Evolutionary conservation across 2,797 vertebrate species (phyloP).

Genomic region (Cossypha heuglini): DNA sequence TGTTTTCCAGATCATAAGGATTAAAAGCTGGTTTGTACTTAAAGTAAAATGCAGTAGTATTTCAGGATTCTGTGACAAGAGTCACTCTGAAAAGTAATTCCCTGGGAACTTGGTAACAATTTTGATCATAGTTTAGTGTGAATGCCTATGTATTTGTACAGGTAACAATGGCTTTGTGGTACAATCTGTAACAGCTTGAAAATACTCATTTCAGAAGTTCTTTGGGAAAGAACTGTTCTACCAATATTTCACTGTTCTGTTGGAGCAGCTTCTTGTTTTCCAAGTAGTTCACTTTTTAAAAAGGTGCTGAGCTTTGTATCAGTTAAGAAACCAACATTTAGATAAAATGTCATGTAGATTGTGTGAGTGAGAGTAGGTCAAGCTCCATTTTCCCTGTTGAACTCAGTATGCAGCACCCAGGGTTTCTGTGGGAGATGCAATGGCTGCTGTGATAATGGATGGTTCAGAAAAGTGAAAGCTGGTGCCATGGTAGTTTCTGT

Average conservation of each 20-base stretch:
- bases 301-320: neutral
- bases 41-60: neutral
- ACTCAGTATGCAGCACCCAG: neutral
- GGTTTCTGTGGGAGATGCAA: neutral
- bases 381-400: neutral
- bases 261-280: neutral
- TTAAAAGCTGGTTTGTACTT: constrained; percentile 9
- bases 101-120: neutral
- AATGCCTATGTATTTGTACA: neutral
- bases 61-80: neutral
- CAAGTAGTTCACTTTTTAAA: neutral
- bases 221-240: neutral
- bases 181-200: neutral
- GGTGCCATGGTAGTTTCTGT: constrained; percentile 31
- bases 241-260: neutral
- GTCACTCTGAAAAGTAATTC: neutral
- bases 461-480: constrained; percentile 45
- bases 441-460: neutral
- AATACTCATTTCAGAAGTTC: neutral
- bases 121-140: neutral
- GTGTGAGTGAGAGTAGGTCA: neutral
- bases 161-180: neutral
- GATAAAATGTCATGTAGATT: neutral
- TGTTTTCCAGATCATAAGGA: neutral
- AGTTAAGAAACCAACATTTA: neutral